phyloP scores from a whole-genome alignment of 2,113 vertebrate species.

The Onychostruthus taczanowskii region DNA sequence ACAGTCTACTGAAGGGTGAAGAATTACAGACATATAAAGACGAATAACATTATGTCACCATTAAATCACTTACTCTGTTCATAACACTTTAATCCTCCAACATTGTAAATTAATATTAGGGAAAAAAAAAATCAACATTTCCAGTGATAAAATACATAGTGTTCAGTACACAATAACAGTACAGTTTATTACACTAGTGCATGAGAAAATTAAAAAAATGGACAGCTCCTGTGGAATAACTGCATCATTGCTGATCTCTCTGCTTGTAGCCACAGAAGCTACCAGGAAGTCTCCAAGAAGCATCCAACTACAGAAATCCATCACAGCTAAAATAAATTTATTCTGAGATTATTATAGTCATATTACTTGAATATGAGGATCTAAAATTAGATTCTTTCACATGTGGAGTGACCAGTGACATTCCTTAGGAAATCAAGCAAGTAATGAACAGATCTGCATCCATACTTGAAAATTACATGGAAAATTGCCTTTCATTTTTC shows the following conservation, averaged over 20 bases:
- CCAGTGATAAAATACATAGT: neutral
- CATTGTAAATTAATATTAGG: slow-evolving; percentile 37
- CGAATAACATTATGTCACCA: neutral
- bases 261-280: neutral
- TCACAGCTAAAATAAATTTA: neutral
- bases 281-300: neutral
- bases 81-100: neutral
- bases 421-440: neutral
- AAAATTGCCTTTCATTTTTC: neutral
- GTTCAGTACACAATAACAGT: slow-evolving; percentile 28
- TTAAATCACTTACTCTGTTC: neutral
- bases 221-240: neutral
- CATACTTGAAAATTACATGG: neutral
- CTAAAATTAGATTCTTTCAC: neutral
- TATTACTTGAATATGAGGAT: neutral
- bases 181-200: slow-evolving; percentile 12
- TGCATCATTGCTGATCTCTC: neutral
- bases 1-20: neutral
- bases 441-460: neutral
- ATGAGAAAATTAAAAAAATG: neutral
- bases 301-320: neutral
- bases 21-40: neutral
- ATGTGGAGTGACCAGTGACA: neutral
- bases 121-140: neutral
- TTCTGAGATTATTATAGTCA: neutral